Conservation (phyloP, 2,113 vertebrate genomes). For the Falco punctatus region DNA sequence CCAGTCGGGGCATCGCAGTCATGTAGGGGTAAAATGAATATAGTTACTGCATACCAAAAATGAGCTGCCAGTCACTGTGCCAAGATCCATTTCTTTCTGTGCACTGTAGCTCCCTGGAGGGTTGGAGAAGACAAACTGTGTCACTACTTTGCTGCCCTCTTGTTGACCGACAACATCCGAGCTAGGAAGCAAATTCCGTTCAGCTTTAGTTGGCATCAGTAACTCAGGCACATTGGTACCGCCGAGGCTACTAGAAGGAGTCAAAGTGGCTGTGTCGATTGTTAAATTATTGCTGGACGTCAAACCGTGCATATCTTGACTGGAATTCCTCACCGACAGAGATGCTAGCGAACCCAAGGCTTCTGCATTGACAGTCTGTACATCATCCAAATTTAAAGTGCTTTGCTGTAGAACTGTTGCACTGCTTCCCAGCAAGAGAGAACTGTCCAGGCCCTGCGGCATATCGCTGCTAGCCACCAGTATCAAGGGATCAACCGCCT, state of each 20-base stretch:
- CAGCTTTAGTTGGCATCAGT: constrained; percentile 79
- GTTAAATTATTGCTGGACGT: constrained; percentile 78
- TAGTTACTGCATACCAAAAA: constrained; percentile 83
- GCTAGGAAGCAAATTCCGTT: constrained; percentile 76
- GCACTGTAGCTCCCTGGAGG: constrained; percentile 78
- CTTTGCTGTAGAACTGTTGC: constrained; percentile 84
- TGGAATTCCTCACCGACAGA: constrained; percentile 79
- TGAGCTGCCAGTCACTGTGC: constrained; percentile 76
- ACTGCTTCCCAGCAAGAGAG: constrained; percentile 76
- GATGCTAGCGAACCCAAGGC: constrained; percentile 84
- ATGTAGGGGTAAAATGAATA: neutral
- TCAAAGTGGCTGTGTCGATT: constrained; percentile 69
- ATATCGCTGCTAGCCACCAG: constrained; percentile 83
- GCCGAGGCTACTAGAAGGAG: constrained; percentile 72
- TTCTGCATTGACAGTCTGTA: constrained; percentile 87
- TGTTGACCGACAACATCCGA: constrained; percentile 79
- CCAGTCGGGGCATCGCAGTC: neutral
- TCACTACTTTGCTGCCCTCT: constrained; percentile 81
- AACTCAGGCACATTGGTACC: constrained; percentile 77
- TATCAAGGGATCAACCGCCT: constrained; percentile 87
- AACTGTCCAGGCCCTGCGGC: constrained; percentile 81
- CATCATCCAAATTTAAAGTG: constrained; percentile 85
- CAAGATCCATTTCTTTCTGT: constrained; percentile 85
- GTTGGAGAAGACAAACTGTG: constrained; percentile 83
- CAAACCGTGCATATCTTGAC: constrained; percentile 79